Evolutionary conservation across 2,113 vertebrate species (phyloP).

Genomic region (Panurus biarmicus): DNA sequence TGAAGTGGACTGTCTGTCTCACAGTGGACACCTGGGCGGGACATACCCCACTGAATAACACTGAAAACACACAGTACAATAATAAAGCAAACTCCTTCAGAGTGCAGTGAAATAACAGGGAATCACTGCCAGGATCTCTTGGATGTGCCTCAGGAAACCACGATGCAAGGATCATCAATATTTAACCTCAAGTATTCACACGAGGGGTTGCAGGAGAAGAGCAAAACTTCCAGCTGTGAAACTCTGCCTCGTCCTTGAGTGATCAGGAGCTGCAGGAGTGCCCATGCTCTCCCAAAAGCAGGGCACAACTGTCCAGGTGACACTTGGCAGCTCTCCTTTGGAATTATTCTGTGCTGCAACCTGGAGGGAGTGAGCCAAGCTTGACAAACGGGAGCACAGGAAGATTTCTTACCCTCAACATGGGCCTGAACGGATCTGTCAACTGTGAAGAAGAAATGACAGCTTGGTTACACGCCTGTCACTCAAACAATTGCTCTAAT

Average conservation of each 20-base stretch:
- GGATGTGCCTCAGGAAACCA: not conserved
- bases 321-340: not conserved
- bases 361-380: slow-evolving; percentile 28
- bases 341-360: slow-evolving; percentile 41
- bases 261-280: not conserved
- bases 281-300: not conserved
- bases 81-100: not conserved
- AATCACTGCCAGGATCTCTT: not conserved
- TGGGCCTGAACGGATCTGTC: slow-evolving; percentile 97
- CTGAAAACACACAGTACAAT: not conserved
- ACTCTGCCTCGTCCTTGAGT: not conserved
- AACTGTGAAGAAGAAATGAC: slow-evolving; percentile 83
- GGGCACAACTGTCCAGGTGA: not conserved
- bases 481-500: slow-evolving; percentile 83
- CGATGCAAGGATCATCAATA: not conserved
- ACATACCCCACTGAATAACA: not conserved
- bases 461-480: slow-evolving; percentile 82
- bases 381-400: slow-evolving; percentile 47
- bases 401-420: slow-evolving; percentile 91
- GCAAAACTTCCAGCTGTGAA: not conserved
- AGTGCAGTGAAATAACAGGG: not conserved
- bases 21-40: not conserved
- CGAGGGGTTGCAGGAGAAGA: not conserved
- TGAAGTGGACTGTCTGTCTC: not conserved
- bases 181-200: not conserved